Conservation (phyloP, 23 tunicate genomes). For the Pegea sp. region DNA sequence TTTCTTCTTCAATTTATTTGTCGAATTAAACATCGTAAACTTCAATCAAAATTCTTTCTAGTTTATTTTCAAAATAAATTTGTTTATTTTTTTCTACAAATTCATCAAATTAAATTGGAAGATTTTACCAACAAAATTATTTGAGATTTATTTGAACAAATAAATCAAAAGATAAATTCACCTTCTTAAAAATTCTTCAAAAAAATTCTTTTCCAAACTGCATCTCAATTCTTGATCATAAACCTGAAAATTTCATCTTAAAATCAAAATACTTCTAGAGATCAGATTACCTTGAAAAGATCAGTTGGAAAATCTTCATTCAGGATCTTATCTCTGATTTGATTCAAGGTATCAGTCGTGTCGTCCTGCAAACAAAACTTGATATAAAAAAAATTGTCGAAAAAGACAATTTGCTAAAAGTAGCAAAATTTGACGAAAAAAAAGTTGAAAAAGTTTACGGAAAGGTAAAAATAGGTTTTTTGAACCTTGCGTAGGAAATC, state of each 20-base stretch:
- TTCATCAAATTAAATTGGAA: too few species aligned
- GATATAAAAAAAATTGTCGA: background rate
- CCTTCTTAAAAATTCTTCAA: constrained; percentile 34
- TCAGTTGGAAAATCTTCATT: constrained; percentile 31
- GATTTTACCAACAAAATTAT: too few species aligned
- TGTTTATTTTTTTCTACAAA: too few species aligned
- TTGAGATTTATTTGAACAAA: too few species aligned
- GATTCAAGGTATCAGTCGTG: constrained; percentile 34
- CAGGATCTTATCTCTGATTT: constrained; percentile 14
- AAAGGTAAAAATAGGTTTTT: too few species aligned
- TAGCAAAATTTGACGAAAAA: too few species aligned
- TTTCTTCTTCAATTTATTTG: too few species aligned
- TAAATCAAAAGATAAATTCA: constrained; percentile 1
- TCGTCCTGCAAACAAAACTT: constrained; percentile 26
- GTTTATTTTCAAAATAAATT: too few species aligned
- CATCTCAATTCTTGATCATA: constrained; percentile 28
- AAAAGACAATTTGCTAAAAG: background rate
- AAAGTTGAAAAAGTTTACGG: too few species aligned
- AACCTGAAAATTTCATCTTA: constrained; percentile 21
- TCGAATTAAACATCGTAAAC: too few species aligned
- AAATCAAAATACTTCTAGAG: background rate
- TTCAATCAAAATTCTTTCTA: too few species aligned
- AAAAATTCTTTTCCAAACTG: constrained; percentile 28
- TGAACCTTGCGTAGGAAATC: too few species aligned
- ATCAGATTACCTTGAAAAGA: constrained; percentile 47